Conservation (phyloP, 2,113 vertebrate species). For the Ploceus nigricollis region DNA sequence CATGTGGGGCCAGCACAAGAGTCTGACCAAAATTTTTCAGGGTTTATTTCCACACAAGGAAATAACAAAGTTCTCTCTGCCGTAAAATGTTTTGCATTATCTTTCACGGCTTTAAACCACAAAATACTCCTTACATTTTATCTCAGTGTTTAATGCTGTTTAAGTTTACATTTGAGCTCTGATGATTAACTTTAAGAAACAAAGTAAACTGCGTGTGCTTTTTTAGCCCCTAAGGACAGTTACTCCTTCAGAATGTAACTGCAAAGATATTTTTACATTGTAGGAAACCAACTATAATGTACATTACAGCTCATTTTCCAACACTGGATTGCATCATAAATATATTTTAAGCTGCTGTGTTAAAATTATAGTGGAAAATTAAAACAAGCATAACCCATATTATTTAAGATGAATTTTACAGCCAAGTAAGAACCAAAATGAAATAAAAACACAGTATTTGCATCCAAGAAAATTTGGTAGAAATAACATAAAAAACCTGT, state of each 20-base stretch:
- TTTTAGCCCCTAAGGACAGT: conserved; percentile 12
- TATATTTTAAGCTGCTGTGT: conserved; percentile 30
- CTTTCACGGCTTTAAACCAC: neutral
- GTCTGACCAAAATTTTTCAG: neutral
- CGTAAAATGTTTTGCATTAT: neutral
- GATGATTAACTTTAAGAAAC: conserved; percentile 37
- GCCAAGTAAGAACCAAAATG: conserved; percentile 12
- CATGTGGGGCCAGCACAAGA: neutral
- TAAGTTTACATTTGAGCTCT: neutral
- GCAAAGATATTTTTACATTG: neutral
- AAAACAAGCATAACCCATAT: conserved; percentile 47
- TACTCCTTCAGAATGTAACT: neutral
- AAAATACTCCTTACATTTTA: neutral
- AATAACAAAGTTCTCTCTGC: neutral
- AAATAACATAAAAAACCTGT: conserved; percentile 6
- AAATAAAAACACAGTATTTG: neutral
- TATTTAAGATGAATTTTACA: conserved; percentile 48
- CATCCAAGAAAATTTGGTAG: neutral
- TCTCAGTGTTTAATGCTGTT: neutral
- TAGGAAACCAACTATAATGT: neutral
- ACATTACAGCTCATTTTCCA: conserved; percentile 32
- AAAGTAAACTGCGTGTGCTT: conserved; percentile 1
- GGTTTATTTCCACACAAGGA: neutral
- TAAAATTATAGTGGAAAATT: conserved; percentile 62
- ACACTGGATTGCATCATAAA: neutral